Conservation (phyloP, 2,888 invertebrate species). For the Cabera pusaria region DNA sequence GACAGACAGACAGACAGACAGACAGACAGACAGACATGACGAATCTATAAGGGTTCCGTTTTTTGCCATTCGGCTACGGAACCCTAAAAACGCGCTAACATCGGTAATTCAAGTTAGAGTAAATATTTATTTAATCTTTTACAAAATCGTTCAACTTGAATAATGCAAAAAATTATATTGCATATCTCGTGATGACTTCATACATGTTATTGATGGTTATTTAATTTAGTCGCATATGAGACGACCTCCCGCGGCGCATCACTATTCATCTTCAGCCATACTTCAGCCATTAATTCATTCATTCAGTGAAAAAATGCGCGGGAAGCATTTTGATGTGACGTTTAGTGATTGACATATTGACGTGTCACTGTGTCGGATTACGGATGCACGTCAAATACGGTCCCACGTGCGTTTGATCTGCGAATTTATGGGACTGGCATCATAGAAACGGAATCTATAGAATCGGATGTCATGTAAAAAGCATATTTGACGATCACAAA, state of each 20-base stretch:
- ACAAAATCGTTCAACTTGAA: constrained; percentile 8
- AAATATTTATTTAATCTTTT: constrained; percentile 3
- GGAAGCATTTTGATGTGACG: constrained; percentile 35
- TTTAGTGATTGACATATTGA: constrained; percentile 32
- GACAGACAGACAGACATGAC: too few species aligned
- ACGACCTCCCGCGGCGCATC: constrained; percentile 45
- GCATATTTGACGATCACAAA: too few species aligned
- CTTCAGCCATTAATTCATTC: constrained; percentile 48
- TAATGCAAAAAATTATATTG: constrained; percentile 2
- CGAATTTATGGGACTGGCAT: constrained; percentile 13
- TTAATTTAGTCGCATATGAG: constrained; percentile 46
- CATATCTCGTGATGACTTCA: constrained; percentile 1
- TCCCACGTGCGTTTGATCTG: constrained; percentile 32
- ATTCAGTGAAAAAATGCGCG: constrained; percentile 46
- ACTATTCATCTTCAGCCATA: constrained; percentile 41
- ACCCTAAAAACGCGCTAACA: too few species aligned
- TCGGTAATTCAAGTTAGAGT: too few species aligned
- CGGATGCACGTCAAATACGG: constrained; percentile 31
- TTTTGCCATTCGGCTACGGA: too few species aligned
- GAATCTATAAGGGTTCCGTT: too few species aligned
- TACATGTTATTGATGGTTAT: constrained; percentile 30
- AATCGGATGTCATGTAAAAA: too few species aligned
- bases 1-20: too few species aligned
- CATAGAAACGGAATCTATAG: too few species aligned
- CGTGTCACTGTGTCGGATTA: constrained; percentile 30